These are phyloP conservation scores for Diaphora mendica DNA, from an alignment of 2,888 invertebrate species.

Conservation along the genomic window DNA sequence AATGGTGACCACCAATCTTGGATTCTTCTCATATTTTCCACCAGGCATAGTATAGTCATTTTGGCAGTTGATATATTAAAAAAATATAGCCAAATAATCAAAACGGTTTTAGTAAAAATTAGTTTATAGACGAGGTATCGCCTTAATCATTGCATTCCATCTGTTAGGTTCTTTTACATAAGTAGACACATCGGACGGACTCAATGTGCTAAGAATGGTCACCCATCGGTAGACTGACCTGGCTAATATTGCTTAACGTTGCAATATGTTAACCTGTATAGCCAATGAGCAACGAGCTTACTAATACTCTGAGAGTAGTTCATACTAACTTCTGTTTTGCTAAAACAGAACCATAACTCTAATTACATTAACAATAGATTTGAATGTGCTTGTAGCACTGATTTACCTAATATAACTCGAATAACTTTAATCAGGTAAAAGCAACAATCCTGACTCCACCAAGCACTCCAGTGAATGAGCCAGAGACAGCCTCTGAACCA, in stretches of 20 bases:
- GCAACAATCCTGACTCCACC: slow-evolving; percentile 76
- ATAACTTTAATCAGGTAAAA: slow-evolving; percentile 60
- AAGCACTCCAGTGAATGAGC: slow-evolving; percentile 70
- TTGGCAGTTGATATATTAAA: background rate
- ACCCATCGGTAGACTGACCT: no score
- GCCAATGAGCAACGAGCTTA: no score
- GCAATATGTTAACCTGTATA: no score
- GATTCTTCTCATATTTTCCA: no score
- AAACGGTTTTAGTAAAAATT: background rate
- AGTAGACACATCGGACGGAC: no score
- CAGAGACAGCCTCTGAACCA: slow-evolving; percentile 53
- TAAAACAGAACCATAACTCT: background rate
- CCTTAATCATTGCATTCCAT: background rate
- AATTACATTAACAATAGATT: background rate
- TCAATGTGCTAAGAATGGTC: no score
- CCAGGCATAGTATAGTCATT: background rate
- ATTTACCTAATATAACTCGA: background rate
- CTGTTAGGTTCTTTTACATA: background rate
- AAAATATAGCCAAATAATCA: background rate
- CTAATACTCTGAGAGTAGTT: background rate
- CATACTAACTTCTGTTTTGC: background rate
- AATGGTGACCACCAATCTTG: no score
- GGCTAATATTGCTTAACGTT: no score
- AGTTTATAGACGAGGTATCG: background rate
- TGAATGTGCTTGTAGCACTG: background rate